Evolutionary conservation across 2,113 vertebrate species (phyloP).

Genomic region (Microcebus tavaratra): DNA sequence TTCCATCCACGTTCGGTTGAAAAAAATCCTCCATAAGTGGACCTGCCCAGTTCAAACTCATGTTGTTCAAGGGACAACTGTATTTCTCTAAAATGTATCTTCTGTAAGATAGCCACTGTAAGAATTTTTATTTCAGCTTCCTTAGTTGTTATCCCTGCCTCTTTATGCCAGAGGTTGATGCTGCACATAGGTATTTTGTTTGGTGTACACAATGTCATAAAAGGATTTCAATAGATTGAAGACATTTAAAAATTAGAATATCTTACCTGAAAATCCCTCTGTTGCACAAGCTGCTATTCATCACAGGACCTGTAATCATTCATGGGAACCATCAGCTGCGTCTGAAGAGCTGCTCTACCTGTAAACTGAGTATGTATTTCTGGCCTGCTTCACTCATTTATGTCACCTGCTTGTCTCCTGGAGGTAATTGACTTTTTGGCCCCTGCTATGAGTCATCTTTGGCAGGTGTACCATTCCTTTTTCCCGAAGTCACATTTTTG

Average conservation of each 20-base stretch:
- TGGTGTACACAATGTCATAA: background rate
- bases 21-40: background rate
- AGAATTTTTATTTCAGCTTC: background rate
- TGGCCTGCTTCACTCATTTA: background rate
- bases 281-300: background rate
- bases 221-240: background rate
- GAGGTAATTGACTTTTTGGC: background rate
- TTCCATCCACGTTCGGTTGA: background rate
- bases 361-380: background rate
- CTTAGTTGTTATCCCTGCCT: background rate
- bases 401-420: background rate
- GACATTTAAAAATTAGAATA: background rate
- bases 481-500: conserved; percentile 17
- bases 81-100: background rate
- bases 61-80: background rate
- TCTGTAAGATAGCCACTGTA: background rate
- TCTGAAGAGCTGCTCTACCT: background rate
- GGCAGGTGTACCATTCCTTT: background rate
- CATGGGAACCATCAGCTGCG: background rate
- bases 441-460: background rate
- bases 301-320: background rate
- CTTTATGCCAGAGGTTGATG: background rate
- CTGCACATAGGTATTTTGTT: background rate
- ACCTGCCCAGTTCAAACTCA: background rate
- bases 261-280: background rate